A percentile compares a stretch with the other conserved stretches of the same genome.
These are phyloP conservation scores for Grantiella picta DNA, from an alignment of 2,113 vertebrate species.

Conservation along the genomic window DNA sequence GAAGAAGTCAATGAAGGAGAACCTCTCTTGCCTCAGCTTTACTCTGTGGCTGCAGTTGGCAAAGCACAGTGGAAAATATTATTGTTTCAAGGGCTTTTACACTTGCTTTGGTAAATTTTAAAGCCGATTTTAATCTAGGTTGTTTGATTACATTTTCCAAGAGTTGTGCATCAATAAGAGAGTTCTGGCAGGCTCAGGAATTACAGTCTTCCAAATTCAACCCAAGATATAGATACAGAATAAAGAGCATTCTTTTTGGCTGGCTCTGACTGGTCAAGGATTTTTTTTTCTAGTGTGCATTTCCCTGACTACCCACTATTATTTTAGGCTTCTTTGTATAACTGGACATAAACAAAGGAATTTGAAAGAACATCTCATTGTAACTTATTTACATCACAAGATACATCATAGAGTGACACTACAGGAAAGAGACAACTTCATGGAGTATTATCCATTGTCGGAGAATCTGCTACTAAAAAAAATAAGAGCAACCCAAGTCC, in stretches of 20 bases:
- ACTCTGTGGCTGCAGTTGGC: rapidly evolving
- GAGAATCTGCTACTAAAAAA: neutral
- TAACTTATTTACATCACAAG: neutral
- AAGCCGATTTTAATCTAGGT: neutral
- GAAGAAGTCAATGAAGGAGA: neutral
- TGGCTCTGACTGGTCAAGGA: neutral
- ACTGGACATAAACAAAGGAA: neutral
- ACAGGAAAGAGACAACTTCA: neutral
- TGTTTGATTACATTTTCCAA: neutral
- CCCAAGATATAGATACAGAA: rapidly evolving
- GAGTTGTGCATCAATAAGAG: neutral
- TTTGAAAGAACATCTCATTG: neutral
- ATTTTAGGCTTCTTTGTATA: neutral
- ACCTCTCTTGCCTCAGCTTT: neutral
- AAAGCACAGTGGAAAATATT: neutral
- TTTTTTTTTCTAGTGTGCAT: neutral
- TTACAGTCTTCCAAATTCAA: neutral
- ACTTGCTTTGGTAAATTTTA: neutral
- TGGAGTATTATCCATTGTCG: neutral
- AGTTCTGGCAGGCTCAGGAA: neutral
- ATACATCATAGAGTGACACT: neutral
- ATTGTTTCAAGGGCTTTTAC: neutral
- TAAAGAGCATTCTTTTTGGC: neutral
- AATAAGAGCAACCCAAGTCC: neutral
- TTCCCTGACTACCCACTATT: neutral